A percentile compares a stretch with the other conserved stretches of the same genome.
These are phyloP conservation scores for Pao palembangensis DNA, from an alignment of 2,113 vertebrate genomes.

Conservation along the genomic window DNA sequence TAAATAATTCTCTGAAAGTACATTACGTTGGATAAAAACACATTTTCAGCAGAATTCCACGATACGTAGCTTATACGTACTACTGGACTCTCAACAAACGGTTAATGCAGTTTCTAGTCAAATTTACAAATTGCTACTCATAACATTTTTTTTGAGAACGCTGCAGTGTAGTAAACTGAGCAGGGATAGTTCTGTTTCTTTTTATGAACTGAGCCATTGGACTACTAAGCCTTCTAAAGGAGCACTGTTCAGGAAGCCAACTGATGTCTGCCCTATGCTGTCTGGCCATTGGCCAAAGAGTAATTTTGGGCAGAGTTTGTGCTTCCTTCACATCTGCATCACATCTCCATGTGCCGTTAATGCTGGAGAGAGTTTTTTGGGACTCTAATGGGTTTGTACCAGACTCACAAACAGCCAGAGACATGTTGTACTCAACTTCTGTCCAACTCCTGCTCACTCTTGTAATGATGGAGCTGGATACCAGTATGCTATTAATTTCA, in stretches of 20 bases:
- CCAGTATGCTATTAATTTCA: constrained; percentile 14
- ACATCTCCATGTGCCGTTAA: constrained; percentile 15
- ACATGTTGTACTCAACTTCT: constrained; percentile 59
- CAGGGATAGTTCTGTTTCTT: neutral
- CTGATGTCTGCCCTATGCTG: constrained; percentile 7
- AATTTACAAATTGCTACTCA: neutral
- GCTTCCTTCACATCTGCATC: constrained; percentile 22
- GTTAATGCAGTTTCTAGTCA: too few relatives aligned
- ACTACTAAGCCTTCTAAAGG: neutral
- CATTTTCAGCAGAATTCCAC: neutral
- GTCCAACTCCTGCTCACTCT: constrained; percentile 2
- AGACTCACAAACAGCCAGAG: constrained; percentile 49
- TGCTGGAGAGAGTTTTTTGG: constrained; percentile 28
- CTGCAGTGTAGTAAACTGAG: constrained; percentile 12
- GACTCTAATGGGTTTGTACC: constrained; percentile 47
- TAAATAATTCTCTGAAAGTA: too few relatives aligned
- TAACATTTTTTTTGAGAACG: neutral
- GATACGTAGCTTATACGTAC: neutral
- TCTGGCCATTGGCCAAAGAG: constrained; percentile 27
- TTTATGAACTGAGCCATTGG: neutral
- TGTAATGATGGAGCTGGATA: constrained; percentile 12
- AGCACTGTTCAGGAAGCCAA: constrained; percentile 4
- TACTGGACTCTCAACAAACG: too few relatives aligned
- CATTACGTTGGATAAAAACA: neutral
- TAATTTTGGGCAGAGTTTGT: constrained; percentile 24